phyloP scores from a whole-genome alignment of 2,797 vertebrate species.

The Cirrhinus molitorella region DNA sequence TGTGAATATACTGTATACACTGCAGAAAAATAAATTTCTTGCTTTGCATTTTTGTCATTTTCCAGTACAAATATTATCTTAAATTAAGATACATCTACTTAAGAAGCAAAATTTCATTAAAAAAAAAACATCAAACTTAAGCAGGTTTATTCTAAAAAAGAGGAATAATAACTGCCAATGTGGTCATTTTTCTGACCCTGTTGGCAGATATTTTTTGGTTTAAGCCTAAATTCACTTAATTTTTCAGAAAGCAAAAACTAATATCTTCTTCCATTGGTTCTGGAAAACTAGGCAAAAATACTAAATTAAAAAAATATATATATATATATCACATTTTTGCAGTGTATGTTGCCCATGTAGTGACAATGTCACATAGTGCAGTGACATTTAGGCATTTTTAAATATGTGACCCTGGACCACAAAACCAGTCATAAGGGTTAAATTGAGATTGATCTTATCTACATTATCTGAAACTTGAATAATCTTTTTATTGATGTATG shows the following conservation, averaged over 20 bases:
- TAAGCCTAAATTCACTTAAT: neutral
- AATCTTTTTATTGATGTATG: too few relatives aligned
- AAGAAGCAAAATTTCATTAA: neutral
- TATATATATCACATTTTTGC: too few relatives aligned
- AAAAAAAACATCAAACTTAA: neutral
- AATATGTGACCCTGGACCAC: neutral
- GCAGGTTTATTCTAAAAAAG: neutral
- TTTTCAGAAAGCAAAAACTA: neutral
- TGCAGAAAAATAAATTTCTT: neutral
- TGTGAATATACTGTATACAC: neutral
- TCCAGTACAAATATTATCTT: neutral
- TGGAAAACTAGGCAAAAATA: too few relatives aligned
- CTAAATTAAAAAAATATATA: too few relatives aligned
- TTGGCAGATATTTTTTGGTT: neutral
- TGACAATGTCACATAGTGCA: too few relatives aligned
- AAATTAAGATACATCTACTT: neutral
- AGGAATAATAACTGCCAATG: neutral
- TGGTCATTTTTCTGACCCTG: neutral
- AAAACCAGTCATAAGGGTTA: too few relatives aligned
- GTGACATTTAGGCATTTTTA: neutral
- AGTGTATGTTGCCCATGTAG: too few relatives aligned
- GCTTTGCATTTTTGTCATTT: neutral
- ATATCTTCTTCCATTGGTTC: too few relatives aligned
- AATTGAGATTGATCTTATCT: too few relatives aligned
- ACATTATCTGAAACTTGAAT: too few relatives aligned